Evolutionary conservation across 2,113 vertebrate genomes (phyloP).

Genomic region (Oriolus oriolus): DNA sequence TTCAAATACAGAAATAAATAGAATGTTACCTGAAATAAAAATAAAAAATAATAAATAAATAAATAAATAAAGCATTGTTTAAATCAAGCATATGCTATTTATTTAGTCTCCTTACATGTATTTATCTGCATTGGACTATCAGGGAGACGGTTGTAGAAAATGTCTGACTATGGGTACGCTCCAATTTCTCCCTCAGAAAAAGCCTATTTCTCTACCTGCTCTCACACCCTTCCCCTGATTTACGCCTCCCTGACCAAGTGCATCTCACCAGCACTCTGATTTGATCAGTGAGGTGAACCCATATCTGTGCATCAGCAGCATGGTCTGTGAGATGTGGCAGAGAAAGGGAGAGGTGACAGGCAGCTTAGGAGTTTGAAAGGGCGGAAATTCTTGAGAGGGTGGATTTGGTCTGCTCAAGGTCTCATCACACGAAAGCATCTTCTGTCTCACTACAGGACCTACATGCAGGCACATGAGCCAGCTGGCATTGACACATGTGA

Average conservation of each 20-base stretch:
- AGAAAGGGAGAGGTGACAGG: neutral
- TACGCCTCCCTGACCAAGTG: neutral
- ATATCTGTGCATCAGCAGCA: fast-evolving
- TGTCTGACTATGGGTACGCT: neutral
- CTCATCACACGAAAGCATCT: neutral
- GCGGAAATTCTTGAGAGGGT: neutral
- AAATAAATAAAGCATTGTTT: neutral
- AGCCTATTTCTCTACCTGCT: neutral
- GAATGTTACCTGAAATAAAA: neutral
- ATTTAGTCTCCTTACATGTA: neutral
- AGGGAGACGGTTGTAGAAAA: neutral
- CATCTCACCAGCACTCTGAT: neutral
- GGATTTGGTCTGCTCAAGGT: neutral
- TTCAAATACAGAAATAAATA: neutral
- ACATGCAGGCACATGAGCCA: fast-evolving
- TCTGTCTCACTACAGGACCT: neutral
- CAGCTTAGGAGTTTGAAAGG: neutral
- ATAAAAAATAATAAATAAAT: neutral
- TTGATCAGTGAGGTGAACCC: neutral
- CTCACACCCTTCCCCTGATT: neutral
- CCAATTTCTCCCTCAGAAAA: neutral
- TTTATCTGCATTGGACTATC: neutral
- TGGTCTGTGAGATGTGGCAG: neutral
- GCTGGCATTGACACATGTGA: neutral
- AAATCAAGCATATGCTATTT: neutral